Evolutionary conservation across 2,888 invertebrate genomes (phyloP).

Genomic region (Drosophila nr. perissopoda): DNA sequence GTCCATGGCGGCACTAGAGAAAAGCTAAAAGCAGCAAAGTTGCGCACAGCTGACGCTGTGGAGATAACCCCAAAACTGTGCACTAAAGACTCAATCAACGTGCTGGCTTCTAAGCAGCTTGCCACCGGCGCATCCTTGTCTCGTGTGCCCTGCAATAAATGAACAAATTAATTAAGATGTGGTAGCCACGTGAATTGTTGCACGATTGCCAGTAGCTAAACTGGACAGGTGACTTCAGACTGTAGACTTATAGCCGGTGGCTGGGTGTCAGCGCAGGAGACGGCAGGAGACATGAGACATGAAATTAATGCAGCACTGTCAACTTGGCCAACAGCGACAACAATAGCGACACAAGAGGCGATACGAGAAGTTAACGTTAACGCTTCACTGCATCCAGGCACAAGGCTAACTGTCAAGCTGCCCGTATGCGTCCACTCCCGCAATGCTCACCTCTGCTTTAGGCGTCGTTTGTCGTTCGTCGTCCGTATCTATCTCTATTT

Average conservation of each 20-base stretch:
- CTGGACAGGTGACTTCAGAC: conserved; percentile 3
- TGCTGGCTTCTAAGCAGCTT: conserved; percentile 53
- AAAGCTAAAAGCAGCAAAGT: conserved; percentile 35
- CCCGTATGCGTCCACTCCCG: background rate
- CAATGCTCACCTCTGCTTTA: background rate
- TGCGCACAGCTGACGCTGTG: conserved; percentile 38
- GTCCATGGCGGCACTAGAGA: conserved; percentile 4
- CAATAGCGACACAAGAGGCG: conserved; percentile 51
- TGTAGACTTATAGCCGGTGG: background rate
- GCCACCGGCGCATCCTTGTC: conserved; percentile 7
- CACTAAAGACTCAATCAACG: conserved; percentile 68
- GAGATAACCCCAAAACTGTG: conserved; percentile 56
- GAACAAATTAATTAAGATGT: conserved; percentile 77
- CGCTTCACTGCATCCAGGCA: conserved; percentile 68
- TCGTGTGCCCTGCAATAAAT: conserved; percentile 58
- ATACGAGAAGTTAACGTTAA: conserved; percentile 77
- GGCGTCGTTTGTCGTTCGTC: conserved; percentile 3
- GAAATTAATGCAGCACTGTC: conserved; percentile 69
- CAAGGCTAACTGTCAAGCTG: conserved; percentile 1
- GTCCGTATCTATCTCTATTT: conserved; percentile 38
- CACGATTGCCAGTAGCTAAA: conserved; percentile 62
- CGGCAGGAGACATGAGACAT: conserved; percentile 47
- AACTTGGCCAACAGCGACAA: conserved; percentile 23
- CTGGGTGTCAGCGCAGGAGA: conserved; percentile 49
- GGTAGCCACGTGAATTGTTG: conserved; percentile 71